Evolutionary conservation across 2,113 vertebrate genomes (phyloP).

Genomic region (Gavia stellata): DNA sequence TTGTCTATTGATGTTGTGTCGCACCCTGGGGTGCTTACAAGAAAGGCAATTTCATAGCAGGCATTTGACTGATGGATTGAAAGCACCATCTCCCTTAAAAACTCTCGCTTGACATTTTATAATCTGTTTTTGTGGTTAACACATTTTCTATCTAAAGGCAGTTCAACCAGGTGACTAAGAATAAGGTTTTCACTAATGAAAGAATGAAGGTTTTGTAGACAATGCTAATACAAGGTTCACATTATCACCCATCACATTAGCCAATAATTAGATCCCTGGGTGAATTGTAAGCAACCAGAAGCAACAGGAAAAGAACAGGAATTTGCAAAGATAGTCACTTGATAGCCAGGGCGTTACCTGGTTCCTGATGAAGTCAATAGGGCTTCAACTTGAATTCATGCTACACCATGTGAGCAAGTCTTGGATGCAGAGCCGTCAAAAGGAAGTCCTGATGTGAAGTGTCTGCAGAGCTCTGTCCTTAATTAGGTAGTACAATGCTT

Average conservation of each 20-base stretch:
- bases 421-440: not conserved
- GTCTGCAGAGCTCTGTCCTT: slow-evolving; percentile 30
- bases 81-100: slow-evolving; percentile 21
- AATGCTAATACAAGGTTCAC: not conserved
- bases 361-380: not conserved
- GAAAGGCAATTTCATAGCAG: slow-evolving; percentile 30
- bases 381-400: not conserved
- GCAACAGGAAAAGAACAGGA: not conserved
- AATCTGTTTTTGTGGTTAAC: slow-evolving; percentile 48
- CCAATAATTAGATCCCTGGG: not conserved
- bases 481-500: slow-evolving; percentile 41
- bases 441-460: slow-evolving; percentile 30
- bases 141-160: slow-evolving; percentile 10
- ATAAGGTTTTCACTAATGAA: not conserved
- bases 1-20: slow-evolving; percentile 21
- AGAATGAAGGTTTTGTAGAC: not conserved
- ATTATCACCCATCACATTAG: not conserved
- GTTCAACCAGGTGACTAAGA: slow-evolving; percentile 8
- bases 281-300: not conserved
- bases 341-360: not conserved
- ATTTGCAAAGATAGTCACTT: not conserved
- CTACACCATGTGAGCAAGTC: not conserved
- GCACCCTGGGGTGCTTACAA: slow-evolving; percentile 42
- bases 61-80: slow-evolving; percentile 48
- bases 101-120: not conserved